Base-by-base conservation (phyloP, 1,140 invertebrate species). In the Eueides isabella region DNA sequence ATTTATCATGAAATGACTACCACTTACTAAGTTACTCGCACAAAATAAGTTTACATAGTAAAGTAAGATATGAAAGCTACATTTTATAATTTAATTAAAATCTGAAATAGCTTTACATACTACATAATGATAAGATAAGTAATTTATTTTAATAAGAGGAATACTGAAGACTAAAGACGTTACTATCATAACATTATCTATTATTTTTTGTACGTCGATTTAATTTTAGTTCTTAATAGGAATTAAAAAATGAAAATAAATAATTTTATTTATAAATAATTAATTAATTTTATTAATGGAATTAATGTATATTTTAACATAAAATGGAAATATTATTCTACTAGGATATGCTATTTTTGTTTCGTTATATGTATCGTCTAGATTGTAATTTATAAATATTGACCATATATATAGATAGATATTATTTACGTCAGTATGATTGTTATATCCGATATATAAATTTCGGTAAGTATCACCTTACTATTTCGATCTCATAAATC, bases 311-410 rank as follows among this genome's bases (percentile, higher is more conserved):
- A 14, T 14, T 14, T 38, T 38, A 16, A 38, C n/a, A n/a, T n/a
- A n/a, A n/a, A n/a, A n/a, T 38, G 16, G 35, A 38, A 38, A 38
- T 38, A 38, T 38, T 16, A 16, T 38, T 38, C 35, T 1, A 12
- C 0, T 5, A 38, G 14, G 12, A 38, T 38, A 38, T 38, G 35
- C 35, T 38, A 38, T 38, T 5, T 14, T 5, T 14, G 12, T 16
- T 44, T 44, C 7, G 16, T 55, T 55, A 55, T 19, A 55, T 55
- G 9, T 19, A 26, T 6, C 44, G 44, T 55, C 9, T 23, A 55
- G 19, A 55, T 55, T 55, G 26, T 23, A 23, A 55, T 55, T 19
- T 55, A 55, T 55, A 55, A 55, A 23, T 55, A 55, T 23, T 55
- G 7, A 55, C 9, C 48, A 55, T 55, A 55, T n/a, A n/a, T n/a